Base-by-base conservation (phyloP, 2,113 vertebrate species). In the Bubalus kerabau region DNA sequence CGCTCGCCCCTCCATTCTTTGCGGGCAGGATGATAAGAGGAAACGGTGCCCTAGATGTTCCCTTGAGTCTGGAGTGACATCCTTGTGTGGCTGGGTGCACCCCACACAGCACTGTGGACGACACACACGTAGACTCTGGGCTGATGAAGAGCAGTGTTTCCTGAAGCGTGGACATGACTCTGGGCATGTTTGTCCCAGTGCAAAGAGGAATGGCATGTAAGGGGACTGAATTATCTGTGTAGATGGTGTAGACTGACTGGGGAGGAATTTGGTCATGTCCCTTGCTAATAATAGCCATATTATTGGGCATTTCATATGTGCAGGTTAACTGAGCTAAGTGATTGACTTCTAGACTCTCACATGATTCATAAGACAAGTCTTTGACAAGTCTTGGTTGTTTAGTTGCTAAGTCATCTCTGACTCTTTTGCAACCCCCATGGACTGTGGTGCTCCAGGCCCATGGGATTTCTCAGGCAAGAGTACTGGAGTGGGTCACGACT, bases 221-320 rank as follows among this genome's bases (percentile, higher is more conserved):
- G 32, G 62, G 91, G 71, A 52, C 30, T 80, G 71, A 95, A 48
- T 87, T 83, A 43, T 92, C 60, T 81, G 32, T 30, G 89, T 32
- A 62, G 50, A 46, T 86, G 71, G 40, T 28, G 3, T 48, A 52
- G 87, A 71, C 81, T 84, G 30, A 40, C 7, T 10, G 23, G 40
- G 23, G 12, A 52, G 82, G 59, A 67, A 57, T 64, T 88, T 80
- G 52, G 12, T 87, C 43, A 48, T 7, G 2, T 90, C 40, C 16
- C 74, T 95, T 87, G 43, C 83, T 64, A 67, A 36, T 87, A 43
- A 50, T 30, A 54, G 11, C 23, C 16, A 19, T 15, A 7, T 57
- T 91, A 16, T 17, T 50, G 48, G 90, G 21, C 52, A 50, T 54
- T 96, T 23, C 30, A 2, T 46, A 14, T 60, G 78, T 67, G 43